Conservation (phyloP, 2,888 invertebrate genomes). For the Caradrina kadenii region DNA sequence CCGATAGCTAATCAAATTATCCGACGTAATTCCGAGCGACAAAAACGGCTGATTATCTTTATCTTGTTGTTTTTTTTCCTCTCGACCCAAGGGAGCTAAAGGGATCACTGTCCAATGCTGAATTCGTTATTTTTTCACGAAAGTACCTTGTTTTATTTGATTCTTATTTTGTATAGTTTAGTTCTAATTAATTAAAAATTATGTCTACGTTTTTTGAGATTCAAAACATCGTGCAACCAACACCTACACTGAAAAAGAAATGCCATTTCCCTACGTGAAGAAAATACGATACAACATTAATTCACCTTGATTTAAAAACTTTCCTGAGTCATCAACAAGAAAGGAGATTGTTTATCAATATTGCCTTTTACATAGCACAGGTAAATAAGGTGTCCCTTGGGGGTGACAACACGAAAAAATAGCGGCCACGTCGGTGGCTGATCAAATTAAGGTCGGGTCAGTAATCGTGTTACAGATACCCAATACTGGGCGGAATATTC, state of each 20-base stretch:
- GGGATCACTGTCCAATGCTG: conserved; percentile 77
- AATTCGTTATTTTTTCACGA: conserved; percentile 69
- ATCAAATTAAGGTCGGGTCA: conserved; percentile 89
- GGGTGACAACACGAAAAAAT: conserved; percentile 79
- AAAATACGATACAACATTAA: conserved; percentile 10
- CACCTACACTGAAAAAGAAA: too few relatives aligned
- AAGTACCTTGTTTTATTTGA: conserved; percentile 61
- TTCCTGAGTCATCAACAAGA: conserved; percentile 49
- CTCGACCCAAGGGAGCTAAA: conserved; percentile 75
- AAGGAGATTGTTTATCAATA: conserved; percentile 61
- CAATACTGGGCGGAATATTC: conserved; percentile 85
- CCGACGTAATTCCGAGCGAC: conserved; percentile 84
- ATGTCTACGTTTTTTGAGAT: background rate
- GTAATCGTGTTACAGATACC: conserved; percentile 89
- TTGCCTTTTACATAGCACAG: conserved; percentile 70
- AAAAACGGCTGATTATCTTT: conserved; percentile 87
- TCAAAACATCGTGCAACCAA: background rate
- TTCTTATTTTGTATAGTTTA: conserved; percentile 48
- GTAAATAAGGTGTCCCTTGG: conserved; percentile 76
- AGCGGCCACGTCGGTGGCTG: conserved; percentile 79
- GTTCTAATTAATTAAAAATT: conserved; percentile 30
- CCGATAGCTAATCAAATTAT: conserved; percentile 88
- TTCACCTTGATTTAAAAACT: conserved; percentile 44
- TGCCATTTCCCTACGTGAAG: background rate
- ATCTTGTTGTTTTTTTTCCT: conserved; percentile 77